Base-by-base conservation (phyloP, 2,888 invertebrate species). In the Lysandra bellargus region DNA sequence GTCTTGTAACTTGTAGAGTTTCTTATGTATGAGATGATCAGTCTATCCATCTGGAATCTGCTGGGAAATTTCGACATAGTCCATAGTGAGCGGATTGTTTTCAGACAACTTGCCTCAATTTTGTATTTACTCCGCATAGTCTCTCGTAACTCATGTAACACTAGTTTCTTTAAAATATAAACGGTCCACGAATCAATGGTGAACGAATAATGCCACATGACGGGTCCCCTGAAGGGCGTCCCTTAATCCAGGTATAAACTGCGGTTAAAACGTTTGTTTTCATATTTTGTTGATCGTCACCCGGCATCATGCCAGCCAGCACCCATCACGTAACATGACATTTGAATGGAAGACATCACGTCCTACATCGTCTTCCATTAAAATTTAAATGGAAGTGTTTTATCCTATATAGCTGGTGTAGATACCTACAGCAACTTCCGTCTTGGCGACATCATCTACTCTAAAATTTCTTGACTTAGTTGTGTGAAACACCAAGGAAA, bases 341-440 rank as follows among this genome's bases (percentile, higher is more conserved):
- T 87, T 90, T 93, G 92, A 92, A 92, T 92, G 93, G 89, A 86
- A 88, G 84, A 86, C 87, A 88, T 88, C 91, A 90, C 90, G 89
- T 91, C 90, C 80, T 81, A 81, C 81, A 82, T 82, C 53, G 33
- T 33, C 69, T 33, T 23, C 40, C 64, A 61, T 49, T 76, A 53
- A 37, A 37, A 37, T 37, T 37, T 37, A 37, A n/a, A 75, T 80
- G 78, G 78, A 78, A 78, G 33, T 69, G 33, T 17, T 33, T 69
- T 17, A 69, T 14, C 33, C 4, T 37, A 37, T 14, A 69, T 69
- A 69, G 5, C 4, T 33, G 12, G 17, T 12, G 44, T 4, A 49
- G 78, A 78, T 49, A 44, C 17, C 17, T 23, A 64, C 60, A 30
- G 23, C 30, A 30, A 12, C 30, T 64, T 64, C 3, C 23, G 6